Evolutionary conservation across 2,113 vertebrate genomes (phyloP).

Genomic region (Poeciliopsis retropinna): DNA sequence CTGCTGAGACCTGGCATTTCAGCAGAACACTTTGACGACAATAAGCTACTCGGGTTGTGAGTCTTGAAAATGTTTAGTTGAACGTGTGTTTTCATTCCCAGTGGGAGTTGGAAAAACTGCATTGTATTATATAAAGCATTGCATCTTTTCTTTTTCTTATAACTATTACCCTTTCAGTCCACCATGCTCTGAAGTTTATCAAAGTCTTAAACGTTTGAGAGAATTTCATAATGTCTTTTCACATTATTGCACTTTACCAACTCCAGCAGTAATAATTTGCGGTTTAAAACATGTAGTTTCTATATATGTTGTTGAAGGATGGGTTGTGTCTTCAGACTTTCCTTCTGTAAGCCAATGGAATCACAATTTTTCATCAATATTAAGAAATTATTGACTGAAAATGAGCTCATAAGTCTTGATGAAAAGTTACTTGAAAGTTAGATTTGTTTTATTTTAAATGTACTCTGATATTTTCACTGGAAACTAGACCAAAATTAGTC

Average conservation of each 20-base stretch:
- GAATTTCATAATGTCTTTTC: neutral
- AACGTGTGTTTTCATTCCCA: neutral
- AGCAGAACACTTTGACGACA: constrained; percentile 10
- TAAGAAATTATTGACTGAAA: no score
- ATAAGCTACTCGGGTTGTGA: neutral
- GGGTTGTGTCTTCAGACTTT: neutral
- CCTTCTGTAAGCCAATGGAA: neutral
- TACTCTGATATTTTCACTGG: no score
- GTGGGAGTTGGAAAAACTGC: neutral
- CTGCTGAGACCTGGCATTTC: constrained; percentile 57
- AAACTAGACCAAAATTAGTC: no score
- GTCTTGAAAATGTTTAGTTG: constrained; percentile 4
- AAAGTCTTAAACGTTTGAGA: neutral
- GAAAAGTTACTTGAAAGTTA: no score
- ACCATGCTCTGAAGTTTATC: neutral
- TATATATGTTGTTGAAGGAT: neutral
- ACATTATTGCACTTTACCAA: neutral
- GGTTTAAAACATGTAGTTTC: neutral
- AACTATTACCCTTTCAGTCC: neutral
- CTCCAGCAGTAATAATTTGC: neutral
- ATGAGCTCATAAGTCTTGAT: no score
- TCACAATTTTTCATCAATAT: no score
- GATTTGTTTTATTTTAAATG: no score
- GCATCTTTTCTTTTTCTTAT: neutral
- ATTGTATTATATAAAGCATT: neutral